These are phyloP conservation scores for Lepidiolamprologus cunningtoni DNA, from an alignment of 2,113 vertebrate genomes.

Conservation along the genomic window DNA sequence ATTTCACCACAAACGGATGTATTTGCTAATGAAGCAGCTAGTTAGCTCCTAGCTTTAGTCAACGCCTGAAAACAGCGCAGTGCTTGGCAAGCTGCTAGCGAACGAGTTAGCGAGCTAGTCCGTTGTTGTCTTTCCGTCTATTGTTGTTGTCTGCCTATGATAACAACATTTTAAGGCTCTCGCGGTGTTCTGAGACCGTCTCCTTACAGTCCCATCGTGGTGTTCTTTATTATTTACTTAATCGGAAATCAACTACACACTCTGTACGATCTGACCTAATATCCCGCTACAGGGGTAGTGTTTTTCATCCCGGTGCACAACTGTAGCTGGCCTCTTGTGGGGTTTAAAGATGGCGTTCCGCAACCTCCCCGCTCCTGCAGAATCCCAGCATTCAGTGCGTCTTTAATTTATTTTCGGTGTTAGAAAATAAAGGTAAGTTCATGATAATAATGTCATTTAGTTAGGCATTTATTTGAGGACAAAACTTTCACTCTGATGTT, in stretches of 20 bases:
- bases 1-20: neutral
- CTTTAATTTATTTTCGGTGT: neutral
- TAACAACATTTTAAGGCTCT: conserved; percentile 23
- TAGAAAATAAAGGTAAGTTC: conserved; percentile 6
- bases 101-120: conserved; percentile 50
- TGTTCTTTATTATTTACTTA: neutral
- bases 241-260: neutral
- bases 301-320: conserved; percentile 58
- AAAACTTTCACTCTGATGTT: neutral
- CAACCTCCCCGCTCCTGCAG: conserved; percentile 58
- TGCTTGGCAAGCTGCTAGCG: conserved; percentile 25
- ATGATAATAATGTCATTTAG: neutral
- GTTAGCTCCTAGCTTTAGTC: conserved; percentile 11
- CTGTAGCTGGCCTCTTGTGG: conserved; percentile 66
- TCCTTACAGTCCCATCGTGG: neutral
- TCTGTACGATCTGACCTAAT: conserved; percentile 16
- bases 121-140: conserved; percentile 69
- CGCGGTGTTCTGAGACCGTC: neutral
- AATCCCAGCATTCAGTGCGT: conserved; percentile 67
- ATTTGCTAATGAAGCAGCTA: conserved; percentile 16
- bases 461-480: neutral
- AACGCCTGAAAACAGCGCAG: conserved; percentile 31
- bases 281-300: conserved; percentile 22
- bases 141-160: conserved; percentile 54
- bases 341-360: conserved; percentile 79